phyloP scores from a whole-genome alignment of 2,888 invertebrate genomes.

The Callimorpha dominula region DNA sequence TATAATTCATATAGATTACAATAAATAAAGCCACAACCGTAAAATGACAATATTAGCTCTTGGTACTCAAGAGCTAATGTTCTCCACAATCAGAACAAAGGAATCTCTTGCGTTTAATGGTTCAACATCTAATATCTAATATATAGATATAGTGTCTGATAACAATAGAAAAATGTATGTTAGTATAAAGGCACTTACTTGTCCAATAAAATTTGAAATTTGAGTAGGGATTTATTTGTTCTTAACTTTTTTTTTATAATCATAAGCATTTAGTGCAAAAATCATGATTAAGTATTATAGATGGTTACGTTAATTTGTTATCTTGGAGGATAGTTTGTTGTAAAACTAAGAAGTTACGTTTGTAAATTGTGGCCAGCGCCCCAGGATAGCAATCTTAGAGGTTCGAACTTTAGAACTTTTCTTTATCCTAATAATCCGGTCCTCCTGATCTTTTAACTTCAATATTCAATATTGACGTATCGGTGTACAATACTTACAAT shows the following conservation, averaged over 20 bases:
- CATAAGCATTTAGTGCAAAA: not conserved
- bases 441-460: too few relatives aligned
- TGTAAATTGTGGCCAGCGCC: too few relatives aligned
- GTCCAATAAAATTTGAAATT: not conserved
- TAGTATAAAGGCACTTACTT: not conserved
- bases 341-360: too few relatives aligned
- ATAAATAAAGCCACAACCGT: not conserved
- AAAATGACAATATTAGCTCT: not conserved
- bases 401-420: too few relatives aligned
- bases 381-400: too few relatives aligned
- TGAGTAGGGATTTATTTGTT: not conserved
- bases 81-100: not conserved
- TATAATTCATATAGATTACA: too few relatives aligned
- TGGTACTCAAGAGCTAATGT: not conserved
- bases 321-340: not conserved
- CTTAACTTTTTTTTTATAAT: not conserved
- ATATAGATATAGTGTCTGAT: not conserved
- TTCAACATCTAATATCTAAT: not conserved
- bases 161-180: too few relatives aligned
- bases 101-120: not conserved
- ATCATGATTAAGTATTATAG: too few relatives aligned
- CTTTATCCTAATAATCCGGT: too few relatives aligned
- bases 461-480: too few relatives aligned
- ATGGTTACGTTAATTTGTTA: not conserved
- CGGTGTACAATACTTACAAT: too few relatives aligned